Base-by-base conservation (phyloP, 1,140 invertebrate genomes). In the Drusus annulatus region DNA sequence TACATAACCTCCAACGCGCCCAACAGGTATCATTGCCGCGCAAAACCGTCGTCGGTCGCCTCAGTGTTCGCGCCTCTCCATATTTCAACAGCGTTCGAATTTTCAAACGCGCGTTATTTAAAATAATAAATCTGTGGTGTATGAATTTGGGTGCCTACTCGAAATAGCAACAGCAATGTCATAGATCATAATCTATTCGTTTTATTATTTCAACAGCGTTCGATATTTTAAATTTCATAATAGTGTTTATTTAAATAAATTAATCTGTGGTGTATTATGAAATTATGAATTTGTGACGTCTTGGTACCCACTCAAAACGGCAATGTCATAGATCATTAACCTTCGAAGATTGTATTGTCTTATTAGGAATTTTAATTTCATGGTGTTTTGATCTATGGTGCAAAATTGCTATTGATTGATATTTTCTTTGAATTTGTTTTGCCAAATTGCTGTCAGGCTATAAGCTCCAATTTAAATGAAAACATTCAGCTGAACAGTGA, bases 21-120 rank as follows among this genome's bases (percentile, higher is more conserved):
- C 68, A 71, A 71, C 68, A 71, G 50, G 50, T 71, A 23, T 15
- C 50, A 7, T 51, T 21, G 16, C 45, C 63, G 63, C 63, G 63
- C 6, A 68, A 63, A 65, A n/a, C 19, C 19, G 21, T 25, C 25
- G n/a, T 25, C 25, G n/a, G n/a, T 65, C 21, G 62, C 31, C 16
- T n/a, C 62, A n/a, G 25, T 21, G 21, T 25, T 7, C 62, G 62
- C 25, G 4, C 8, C 8, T 25, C 31, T 68, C n/a, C 15, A 3
- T 21, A 60, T 60, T 65, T 65, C 25, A 23, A 60, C 62, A 28
- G 62, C 28, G 7, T 65, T 0, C 25, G 0, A 65, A 28, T 65
- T 65, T 65, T 1, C 62, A 8, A 65, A 65, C 10, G 62, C 23
- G 23, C 36, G 21, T 31, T 65, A n/a, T 65, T 31, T 31, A 31